phyloP scores from a whole-genome alignment of 2,888 invertebrate species.

The Homarus gammarus region DNA sequence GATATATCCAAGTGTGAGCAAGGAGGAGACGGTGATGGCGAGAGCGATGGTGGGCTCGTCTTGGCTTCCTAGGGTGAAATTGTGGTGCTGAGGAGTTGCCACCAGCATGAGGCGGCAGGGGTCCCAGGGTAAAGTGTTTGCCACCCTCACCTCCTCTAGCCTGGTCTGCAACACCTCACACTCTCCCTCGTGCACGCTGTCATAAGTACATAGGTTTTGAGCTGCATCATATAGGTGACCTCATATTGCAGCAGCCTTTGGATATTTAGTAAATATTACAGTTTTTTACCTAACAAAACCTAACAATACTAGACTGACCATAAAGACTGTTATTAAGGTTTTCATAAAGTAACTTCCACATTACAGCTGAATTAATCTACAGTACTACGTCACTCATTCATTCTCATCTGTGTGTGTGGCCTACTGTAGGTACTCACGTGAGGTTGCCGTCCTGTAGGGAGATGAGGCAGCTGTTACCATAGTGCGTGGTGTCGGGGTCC shows the following conservation, averaged over 20 bases:
- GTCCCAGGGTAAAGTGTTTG: neutral
- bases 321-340: too few relatives aligned
- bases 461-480: neutral
- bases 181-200: neutral
- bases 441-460: neutral
- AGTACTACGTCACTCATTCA: too few relatives aligned
- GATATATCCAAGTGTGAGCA: neutral
- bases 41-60: neutral
- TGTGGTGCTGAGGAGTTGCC: neutral
- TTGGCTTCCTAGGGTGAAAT: neutral
- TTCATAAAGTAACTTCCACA: too few relatives aligned
- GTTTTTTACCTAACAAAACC: too few relatives aligned
- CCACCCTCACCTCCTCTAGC: neutral
- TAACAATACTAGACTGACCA: too few relatives aligned
- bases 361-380: too few relatives aligned
- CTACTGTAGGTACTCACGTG: neutral
- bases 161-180: neutral
- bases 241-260: neutral
- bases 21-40: conserved; percentile 4
- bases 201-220: neutral
- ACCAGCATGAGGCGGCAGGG: neutral
- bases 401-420: neutral
- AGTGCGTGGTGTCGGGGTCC: neutral
- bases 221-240: neutral
- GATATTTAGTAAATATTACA: too few relatives aligned